Evolutionary conservation across 2,888 invertebrate species (phyloP), one percentile per base, ranked within the genome.

Genomic region (Sinelater perroti): DNA sequence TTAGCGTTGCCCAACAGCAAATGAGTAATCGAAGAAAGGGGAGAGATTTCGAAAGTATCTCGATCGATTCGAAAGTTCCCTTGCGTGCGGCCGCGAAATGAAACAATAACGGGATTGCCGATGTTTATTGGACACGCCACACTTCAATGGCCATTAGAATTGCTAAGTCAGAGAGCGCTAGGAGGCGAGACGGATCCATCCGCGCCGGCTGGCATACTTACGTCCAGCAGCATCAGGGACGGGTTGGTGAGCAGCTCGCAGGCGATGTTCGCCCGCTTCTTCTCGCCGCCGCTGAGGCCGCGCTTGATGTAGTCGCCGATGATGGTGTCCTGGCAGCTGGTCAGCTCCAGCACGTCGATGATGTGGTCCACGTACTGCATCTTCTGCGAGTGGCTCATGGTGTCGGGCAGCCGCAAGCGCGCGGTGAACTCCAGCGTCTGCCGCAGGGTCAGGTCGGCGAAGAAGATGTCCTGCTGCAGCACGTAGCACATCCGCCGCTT

Each of bases 231-330:
- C 85, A 92, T 87, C 30, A 92, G 78, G 51, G 88, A 85, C 24
- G 91, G 91, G 79, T 91, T 90, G 11, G 90, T 91, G 59, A 92
- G 81, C 65, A 92, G 80, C 78, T 92, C 91, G 75, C 90, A 91
- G 49, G 90, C 91, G 70, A 92, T 90, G 74, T 88, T 91, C 30
- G 90, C 89, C 69, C 91, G 79, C 73, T 91, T 92, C 80, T 90
- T 91, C 75, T 92, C 91, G 14, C 92, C 91, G 1, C 92, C 92
- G 30, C 90, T 91, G 40, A 92, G 77, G 3, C 91, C 91, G 47
- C 90, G 81, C 67, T 87, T 86, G 71, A 89, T 81, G 70, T 87
- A 86, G 73, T 89, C 89, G 10, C 91, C 91, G 70, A 92, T 88
- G 68, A 87, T 87, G 66, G 91, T 91, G 72, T 91, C 85, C 73